A percentile compares a stretch with the other conserved stretches of the same genome.
Evolutionary conservation across 1,140 invertebrate species (phyloP).

Genomic region (Geopemphigus sp.): DNA sequence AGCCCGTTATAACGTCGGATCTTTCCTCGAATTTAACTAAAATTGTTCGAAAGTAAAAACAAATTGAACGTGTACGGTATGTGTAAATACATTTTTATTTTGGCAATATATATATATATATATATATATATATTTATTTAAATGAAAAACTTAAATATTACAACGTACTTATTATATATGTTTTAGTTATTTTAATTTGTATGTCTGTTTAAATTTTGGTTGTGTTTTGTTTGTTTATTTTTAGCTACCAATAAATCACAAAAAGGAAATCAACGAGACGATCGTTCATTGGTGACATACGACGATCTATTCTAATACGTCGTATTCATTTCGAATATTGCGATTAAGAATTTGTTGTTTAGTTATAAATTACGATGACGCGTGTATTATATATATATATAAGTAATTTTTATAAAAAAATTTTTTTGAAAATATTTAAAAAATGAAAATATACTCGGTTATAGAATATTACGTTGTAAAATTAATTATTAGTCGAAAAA

Average conservation of each 20-base stretch:
- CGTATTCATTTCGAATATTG: neutral
- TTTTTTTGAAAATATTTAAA: neutral
- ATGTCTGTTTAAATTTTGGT: neutral
- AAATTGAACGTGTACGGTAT: neutral
- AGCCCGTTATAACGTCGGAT: neutral
- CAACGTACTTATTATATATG: neutral
- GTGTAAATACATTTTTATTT: neutral
- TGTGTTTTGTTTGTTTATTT: neutral
- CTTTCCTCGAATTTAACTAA: neutral
- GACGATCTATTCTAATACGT: constrained; percentile 22
- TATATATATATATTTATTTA: too few species aligned
- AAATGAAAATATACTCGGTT: neutral
- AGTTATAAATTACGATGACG: neutral
- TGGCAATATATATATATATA: too few species aligned
- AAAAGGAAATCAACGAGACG: constrained; percentile 46
- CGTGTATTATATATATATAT: neutral
- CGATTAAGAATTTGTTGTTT: constrained; percentile 2
- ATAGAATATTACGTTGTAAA: neutral
- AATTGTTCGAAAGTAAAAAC: neutral
- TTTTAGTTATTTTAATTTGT: neutral
- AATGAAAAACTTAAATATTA: constrained; percentile 1
- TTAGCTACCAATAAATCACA: constrained; percentile 45
- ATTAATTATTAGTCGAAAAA: neutral
- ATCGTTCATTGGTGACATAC: constrained; percentile 27
- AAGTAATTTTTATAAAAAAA: neutral